These are phyloP conservation scores for Allobates femoralis DNA, from an alignment of 2,797 vertebrate genomes.

Conservation along the genomic window DNA sequence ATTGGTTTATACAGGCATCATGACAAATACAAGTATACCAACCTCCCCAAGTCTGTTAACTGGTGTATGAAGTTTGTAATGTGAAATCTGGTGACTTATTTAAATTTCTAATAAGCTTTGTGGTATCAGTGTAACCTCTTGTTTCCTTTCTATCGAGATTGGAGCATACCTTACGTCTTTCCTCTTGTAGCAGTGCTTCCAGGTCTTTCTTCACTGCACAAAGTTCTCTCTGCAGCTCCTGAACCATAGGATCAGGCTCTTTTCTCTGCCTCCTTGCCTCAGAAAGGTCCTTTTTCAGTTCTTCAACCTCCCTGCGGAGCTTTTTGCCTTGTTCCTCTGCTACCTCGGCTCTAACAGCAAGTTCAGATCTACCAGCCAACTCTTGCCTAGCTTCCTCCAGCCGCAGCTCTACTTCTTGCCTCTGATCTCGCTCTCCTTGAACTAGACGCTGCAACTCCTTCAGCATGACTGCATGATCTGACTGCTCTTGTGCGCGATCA, in stretches of 20 bases:
- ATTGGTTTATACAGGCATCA: no score
- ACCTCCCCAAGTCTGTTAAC: no score
- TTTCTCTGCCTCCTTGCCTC: slow-evolving; percentile 72
- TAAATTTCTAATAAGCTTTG: neutral
- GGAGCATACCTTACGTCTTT: slow-evolving; percentile 84
- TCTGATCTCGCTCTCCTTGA: slow-evolving; percentile 83
- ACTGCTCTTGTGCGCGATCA: slow-evolving; percentile 88
- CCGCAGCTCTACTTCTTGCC: slow-evolving; percentile 83
- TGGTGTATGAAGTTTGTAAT: no score
- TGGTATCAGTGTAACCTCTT: neutral
- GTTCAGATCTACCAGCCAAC: slow-evolving; percentile 70
- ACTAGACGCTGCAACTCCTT: slow-evolving; percentile 89
- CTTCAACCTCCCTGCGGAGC: slow-evolving; percentile 78
- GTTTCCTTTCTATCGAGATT: neutral
- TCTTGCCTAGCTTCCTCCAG: slow-evolving; percentile 81
- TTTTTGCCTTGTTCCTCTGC: slow-evolving; percentile 77
- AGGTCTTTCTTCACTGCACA: slow-evolving; percentile 79
- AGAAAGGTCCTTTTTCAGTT: slow-evolving; percentile 77
- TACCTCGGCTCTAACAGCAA: slow-evolving; percentile 75
- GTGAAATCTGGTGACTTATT: neutral
- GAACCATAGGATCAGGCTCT: slow-evolving; percentile 79
- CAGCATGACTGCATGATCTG: slow-evolving; percentile 89
- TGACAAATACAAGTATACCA: no score
- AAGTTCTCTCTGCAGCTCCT: slow-evolving; percentile 83
- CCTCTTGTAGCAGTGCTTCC: slow-evolving; percentile 83